Evolutionary conservation across 2,888 invertebrate genomes (phyloP), one percentile per base, ranked within the genome.

Genomic region (Limenitis camilla): DNA sequence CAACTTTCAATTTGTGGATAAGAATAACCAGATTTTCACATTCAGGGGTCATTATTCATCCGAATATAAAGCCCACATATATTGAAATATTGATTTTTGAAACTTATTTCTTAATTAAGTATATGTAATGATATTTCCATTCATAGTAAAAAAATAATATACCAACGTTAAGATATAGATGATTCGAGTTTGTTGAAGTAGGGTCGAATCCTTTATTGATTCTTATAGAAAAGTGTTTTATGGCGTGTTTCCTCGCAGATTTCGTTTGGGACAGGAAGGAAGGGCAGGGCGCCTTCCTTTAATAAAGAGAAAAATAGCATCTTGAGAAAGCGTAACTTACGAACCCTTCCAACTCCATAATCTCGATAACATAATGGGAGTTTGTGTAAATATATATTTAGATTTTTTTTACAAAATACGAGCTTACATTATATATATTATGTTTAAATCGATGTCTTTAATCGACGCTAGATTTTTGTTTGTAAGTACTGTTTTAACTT

Each of bases 221-320:
- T 54, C 48, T 49, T 46, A 49, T 52, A 45, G 40, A 52, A 69
- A 73, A 74, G 67, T 76, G 68, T 76, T 80, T 76, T 76, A 78
- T 72, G 67, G 69, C 72, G 62, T 69, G 73, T 72, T 74, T 77
- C 79, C 76, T 76, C 35, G 78, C 71, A 75, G 74, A 77, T 78
- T 82, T 76, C 76, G 75, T 70, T 72, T 72, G 65, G 66, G 59
- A 68, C 75, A 74, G 81, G 79, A 81, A 80, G 81, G 76, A 79
- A n/a, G n/a, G n/a, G n/a, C n/a, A 78, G 75, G 77, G 71, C 66
- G 74, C 70, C 76, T 74, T 75, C 77, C 74, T 84, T 84, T 84
- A 81, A 86, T 81, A 81, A 79, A 78, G 73, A 81, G 81, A 84
- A 81, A 83, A 83, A 83, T 82, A 81, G 78, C 74, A 70, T 71